Conservation (phyloP, 1,140 invertebrate species). For the Penaeus chinensis region DNA sequence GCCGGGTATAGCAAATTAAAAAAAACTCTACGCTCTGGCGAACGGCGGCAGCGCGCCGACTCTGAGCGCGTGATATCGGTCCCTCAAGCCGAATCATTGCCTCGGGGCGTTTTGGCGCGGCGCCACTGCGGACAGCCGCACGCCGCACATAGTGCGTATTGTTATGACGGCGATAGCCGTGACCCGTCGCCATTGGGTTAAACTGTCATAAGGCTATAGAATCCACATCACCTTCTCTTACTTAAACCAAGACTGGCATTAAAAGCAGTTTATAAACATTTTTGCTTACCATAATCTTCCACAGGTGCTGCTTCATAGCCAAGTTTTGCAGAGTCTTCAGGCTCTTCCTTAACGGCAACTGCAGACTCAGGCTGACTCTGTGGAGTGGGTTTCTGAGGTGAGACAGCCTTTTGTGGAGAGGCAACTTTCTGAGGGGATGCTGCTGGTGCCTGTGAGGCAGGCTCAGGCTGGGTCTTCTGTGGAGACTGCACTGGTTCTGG, state of each 20-base stretch:
- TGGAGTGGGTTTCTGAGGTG: background rate
- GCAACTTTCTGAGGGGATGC: slow-evolving; percentile 1
- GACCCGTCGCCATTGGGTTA: no score
- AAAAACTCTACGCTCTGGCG: no score
- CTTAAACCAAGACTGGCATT: background rate
- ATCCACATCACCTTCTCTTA: background rate
- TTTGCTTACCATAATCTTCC: slow-evolving; percentile 18
- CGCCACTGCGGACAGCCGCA: no score
- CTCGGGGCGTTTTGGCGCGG: no score
- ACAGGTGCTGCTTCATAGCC: slow-evolving; percentile 42
- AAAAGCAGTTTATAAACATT: background rate
- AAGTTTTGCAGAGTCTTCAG: slow-evolving; percentile 23
- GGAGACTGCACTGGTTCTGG: no score
- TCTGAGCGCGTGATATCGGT: no score
- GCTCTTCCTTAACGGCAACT: slow-evolving; percentile 30
- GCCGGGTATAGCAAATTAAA: no score
- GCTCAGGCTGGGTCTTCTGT: no score
- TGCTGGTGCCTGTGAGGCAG: background rate
- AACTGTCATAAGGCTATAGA: background rate
- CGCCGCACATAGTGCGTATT: no score
- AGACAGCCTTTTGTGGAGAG: background rate
- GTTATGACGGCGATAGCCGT: no score
- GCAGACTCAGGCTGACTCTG: background rate
- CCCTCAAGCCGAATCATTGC: no score
- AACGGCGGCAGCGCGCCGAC: no score